Base-by-base conservation (phyloP, 2,797 vertebrate species). In the Rallus crepitans region DNA sequence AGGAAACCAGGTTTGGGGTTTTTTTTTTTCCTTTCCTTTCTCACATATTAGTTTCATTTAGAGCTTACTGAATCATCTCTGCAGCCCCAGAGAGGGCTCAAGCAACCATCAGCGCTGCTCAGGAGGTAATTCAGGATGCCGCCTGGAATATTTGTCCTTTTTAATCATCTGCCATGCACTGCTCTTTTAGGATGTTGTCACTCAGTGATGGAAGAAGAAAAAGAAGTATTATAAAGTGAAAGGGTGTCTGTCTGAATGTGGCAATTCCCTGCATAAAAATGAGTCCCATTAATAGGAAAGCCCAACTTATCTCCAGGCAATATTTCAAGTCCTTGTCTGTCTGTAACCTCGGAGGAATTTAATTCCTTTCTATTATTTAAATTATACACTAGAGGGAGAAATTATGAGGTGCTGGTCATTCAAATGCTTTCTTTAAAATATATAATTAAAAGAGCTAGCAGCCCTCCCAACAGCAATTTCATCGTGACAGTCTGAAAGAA, bases 331-430 rank as follows among this genome's bases (percentile, higher is more conserved):
- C 88, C 93, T 96, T 89, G 57, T 96, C 92, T 92, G 65, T 82
- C 77, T 72, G 76, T 85, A 96, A 91, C 94, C 95, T 94, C 78
- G 3, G 79, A 96, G 92, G 95, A 96, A 97, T 96, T 90, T 82
- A 96, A 93, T 96, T 97, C 69, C 89, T 92, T 91, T 92, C 35
- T 96, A 96, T 97, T 96, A 96, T 96, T 97, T 94, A 97, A 98
- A 97, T 97, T 94, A 93, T 70, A 92, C 55, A 83, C 87, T 69
- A 90, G 75, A 87, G 33, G 80, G 75, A 95, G 77, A 96, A 95
- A 95, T 95, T 96, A 91, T 35, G 39, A 94, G 72, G 55, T 65
- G 78, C 17, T n/a, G 82, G 85, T 61, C 86, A 94, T 92, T 87
- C 89, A 63, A 95, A 96, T 63, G 48, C 42, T 93, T 94, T 79